phyloP scores from a whole-genome alignment of 2,113 vertebrate genomes.

The Bos indicus region DNA sequence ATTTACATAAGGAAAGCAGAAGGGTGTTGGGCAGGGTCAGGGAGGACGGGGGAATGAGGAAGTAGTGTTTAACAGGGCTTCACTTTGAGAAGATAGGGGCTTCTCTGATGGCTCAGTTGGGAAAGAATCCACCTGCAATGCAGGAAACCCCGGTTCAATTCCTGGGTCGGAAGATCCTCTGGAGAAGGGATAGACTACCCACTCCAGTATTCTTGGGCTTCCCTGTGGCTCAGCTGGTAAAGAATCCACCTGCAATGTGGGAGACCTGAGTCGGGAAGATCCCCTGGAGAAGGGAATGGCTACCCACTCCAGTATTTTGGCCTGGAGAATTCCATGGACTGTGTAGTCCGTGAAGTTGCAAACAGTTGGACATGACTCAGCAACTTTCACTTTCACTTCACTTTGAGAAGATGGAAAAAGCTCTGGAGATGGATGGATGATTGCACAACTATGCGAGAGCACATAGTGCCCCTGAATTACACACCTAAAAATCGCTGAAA shows the following conservation, averaged over 20 bases:
- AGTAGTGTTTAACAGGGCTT: accelerated
- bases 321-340: background rate
- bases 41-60: background rate
- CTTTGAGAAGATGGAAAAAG: background rate
- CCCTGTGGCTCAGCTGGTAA: background rate
- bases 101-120: background rate
- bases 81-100: background rate
- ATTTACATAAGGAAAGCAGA: background rate
- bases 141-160: background rate
- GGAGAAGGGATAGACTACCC: background rate
- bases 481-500: no score
- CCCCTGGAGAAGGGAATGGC: background rate
- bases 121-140: background rate
- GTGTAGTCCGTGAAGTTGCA: background rate
- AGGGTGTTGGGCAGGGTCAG: background rate
- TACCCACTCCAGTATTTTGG: background rate
- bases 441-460: background rate
- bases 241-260: background rate
- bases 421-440: background rate
- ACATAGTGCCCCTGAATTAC: background rate
- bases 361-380: accelerated
- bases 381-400: background rate
- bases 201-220: background rate
- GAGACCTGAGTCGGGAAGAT: background rate
- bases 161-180: background rate